Evolutionary conservation across 2,113 vertebrate species (phyloP), one percentile per base, ranked within the genome.

Genomic region (Poicephalus gulielmi): DNA sequence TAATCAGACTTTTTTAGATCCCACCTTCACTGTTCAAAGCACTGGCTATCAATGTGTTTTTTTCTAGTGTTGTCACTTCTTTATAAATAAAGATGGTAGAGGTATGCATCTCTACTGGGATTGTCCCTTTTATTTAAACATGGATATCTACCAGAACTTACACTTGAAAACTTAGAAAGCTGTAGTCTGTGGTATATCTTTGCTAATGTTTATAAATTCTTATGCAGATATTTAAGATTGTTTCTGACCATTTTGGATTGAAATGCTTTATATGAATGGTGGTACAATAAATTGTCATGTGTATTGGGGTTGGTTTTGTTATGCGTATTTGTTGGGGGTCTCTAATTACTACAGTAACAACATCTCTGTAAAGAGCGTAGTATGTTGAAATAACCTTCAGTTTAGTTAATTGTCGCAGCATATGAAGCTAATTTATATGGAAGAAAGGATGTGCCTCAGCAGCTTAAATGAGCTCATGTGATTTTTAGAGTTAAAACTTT

Each of bases 1-100:
- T 78, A 95, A 90, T 68, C 64, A 92, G 83, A 91, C 47, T 96
- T 97, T 98, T 98, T 97, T 95, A 98, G 96, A 96, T 94, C 81
- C 94, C 96, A 96, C 95, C 92, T 96, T 97, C 92, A 86, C 89
- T 97, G 84, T 97, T 97, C 94, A 91, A 97, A 97, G 83, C 97
- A 97, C 97, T 98, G 97, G 97, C 95, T 98, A 98, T 97, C 95
- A 87, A 95, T 97, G 96, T 98, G 96, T 98, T 98, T 98, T 98
- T 98, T 98, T 98, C 96, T 98, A 98, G 98, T 98, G 96, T 98
- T 98, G 97, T 98, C 96, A 97, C 94, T 97, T 97, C 96, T 98
- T 98, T 98, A 95, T 97, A 98, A 98, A 98, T 98, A 98, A 98
- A 98, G 93, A 95, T 2, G 3, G 94, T 69, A 80, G 97, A 94